These are phyloP conservation scores for Myxocyprinus asiaticus DNA, from an alignment of 2,113 vertebrate genomes.

Conservation along the genomic window DNA sequence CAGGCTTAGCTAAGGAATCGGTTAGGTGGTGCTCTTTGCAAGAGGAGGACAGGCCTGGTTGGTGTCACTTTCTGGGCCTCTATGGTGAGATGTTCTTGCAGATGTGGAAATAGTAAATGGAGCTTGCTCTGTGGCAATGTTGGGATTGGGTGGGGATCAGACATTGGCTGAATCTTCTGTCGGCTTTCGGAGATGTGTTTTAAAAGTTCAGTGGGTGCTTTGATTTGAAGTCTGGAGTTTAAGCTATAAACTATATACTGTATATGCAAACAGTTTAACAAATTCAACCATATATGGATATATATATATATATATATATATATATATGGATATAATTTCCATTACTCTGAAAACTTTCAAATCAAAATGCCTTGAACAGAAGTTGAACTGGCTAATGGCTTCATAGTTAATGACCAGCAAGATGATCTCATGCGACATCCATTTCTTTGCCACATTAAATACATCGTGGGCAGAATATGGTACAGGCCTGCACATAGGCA, in stretches of 20 bases:
- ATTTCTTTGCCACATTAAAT: constrained; percentile 35
- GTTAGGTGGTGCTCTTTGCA: background rate
- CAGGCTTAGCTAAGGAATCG: constrained; percentile 15
- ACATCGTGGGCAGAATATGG: constrained; percentile 27
- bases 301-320: too few species aligned
- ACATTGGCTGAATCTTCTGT: background rate
- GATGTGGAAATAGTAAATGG: constrained; percentile 17
- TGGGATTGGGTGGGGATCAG: constrained; percentile 32
- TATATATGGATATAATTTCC: background rate
- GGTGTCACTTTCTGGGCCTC: constrained; percentile 11
- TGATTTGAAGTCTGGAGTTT: background rate
- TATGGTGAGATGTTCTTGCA: constrained; percentile 18
- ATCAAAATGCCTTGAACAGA: constrained; percentile 12
- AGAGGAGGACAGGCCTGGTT: background rate
- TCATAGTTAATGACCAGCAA: constrained; percentile 22
- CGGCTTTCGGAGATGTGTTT: constrained; percentile 9
- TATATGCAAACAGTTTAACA: too few species aligned
- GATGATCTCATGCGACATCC: constrained; percentile 13
- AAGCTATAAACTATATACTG: background rate
- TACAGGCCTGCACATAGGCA: constrained; percentile 11
- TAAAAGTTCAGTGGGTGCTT: too few species aligned
- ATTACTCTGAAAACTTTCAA: constrained; percentile 8
- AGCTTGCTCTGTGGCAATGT: constrained; percentile 27
- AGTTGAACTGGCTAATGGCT: constrained; percentile 1
- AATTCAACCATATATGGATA: too few species aligned